Percentiles rank a stretch among this genome's conserved stretches.
phyloP scores from a whole-genome alignment of 2,797 vertebrate genomes.

The Erethizon dorsatum region DNA sequence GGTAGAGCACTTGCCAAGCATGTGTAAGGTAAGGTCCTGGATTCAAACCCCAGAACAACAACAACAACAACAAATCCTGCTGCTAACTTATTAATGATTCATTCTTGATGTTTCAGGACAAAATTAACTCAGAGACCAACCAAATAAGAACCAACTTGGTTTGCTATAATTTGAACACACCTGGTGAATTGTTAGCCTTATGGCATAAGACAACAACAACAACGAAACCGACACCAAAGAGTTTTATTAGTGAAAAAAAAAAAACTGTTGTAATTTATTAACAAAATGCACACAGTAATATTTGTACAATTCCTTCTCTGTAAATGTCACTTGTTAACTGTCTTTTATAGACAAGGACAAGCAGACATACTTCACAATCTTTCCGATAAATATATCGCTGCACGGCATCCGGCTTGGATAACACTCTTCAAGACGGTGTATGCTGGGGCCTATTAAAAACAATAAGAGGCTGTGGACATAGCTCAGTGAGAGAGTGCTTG shows the following conservation, averaged over 20 bases:
- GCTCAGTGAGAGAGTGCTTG: fast-evolving
- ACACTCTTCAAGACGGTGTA: constrained; percentile 94
- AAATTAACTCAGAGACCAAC: neutral
- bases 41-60: neutral
- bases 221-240: neutral
- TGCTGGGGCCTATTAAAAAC: constrained; percentile 92
- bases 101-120: neutral
- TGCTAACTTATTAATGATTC: constrained; percentile 3
- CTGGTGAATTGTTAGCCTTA: neutral
- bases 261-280: constrained; percentile 46
- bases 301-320: neutral
- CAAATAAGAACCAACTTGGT: neutral
- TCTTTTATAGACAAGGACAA: neutral
- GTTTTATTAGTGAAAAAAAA: neutral
- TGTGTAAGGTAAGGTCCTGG: neutral
- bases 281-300: constrained; percentile 23
- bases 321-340: neutral
- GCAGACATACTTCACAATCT: constrained; percentile 90
- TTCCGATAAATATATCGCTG: constrained; percentile 95
- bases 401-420: constrained; percentile 96
- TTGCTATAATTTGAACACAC: neutral
- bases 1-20: neutral
- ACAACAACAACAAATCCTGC: neutral
- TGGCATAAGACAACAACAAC: neutral
- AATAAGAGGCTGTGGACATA: neutral